Evolutionary conservation across 2,888 invertebrate species (phyloP).

Genomic region (Caenorhabditis auriculariae): DNA sequence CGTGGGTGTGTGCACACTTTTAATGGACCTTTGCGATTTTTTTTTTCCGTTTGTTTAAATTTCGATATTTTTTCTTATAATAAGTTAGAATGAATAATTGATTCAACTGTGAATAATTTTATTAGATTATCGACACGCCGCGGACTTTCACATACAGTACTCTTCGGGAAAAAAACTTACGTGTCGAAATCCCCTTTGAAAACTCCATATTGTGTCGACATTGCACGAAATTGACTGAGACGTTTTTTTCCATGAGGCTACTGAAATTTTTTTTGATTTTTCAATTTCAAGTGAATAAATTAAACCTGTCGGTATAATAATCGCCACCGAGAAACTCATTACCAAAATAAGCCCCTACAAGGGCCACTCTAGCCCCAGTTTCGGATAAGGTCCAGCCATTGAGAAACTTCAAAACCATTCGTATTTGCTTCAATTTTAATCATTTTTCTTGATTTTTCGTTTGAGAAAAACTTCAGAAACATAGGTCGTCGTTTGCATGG

Average conservation of each 20-base stretch:
- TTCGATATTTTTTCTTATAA: too few relatives aligned
- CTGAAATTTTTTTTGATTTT: constrained; percentile 3
- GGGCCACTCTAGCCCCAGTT: constrained; percentile 16
- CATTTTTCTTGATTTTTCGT: too few relatives aligned
- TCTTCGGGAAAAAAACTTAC: constrained; percentile 4
- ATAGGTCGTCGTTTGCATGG: constrained; percentile 24
- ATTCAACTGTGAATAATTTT: too few relatives aligned
- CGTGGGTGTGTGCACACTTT: too few relatives aligned
- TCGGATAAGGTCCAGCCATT: constrained; percentile 16
- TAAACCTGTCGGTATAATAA: constrained; percentile 21
- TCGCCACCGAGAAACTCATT: constrained; percentile 24
- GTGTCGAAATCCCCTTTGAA: constrained; percentile 22
- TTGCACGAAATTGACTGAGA: constrained; percentile 18
- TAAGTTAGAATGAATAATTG: too few relatives aligned
- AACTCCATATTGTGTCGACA: constrained; percentile 21
- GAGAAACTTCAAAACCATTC: constrained; percentile 13
- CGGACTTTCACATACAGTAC: too few relatives aligned
- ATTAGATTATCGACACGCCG: too few relatives aligned
- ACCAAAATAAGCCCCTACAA: constrained; percentile 25
- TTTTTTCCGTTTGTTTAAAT: too few relatives aligned
- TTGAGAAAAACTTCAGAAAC: constrained; percentile 13
- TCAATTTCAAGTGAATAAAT: background rate
- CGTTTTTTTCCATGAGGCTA: constrained; percentile 12
- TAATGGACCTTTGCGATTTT: too few relatives aligned
- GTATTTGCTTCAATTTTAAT: constrained; percentile 15